phyloP scores from a whole-genome alignment of 2,797 vertebrate species.

The Neosalanx taihuensis region DNA sequence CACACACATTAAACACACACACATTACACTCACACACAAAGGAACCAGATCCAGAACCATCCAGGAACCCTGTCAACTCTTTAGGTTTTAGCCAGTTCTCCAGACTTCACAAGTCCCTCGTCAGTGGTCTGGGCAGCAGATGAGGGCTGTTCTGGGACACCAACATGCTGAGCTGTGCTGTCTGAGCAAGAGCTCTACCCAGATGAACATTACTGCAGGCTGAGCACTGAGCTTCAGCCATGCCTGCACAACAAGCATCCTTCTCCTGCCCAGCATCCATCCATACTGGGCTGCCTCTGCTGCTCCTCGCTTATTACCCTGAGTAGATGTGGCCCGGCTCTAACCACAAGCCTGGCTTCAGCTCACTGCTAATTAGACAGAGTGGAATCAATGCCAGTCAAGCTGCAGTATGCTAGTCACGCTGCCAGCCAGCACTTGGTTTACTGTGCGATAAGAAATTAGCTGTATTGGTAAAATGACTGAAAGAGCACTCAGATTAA shows the following conservation, averaged over 20 bases:
- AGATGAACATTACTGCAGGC: not conserved
- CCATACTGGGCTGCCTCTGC: slow-evolving; percentile 21
- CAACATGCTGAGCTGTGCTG: not conserved
- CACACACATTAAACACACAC: slow-evolving; percentile 8
- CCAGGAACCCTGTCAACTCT: not conserved
- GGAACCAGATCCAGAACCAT: not conserved
- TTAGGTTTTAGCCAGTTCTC: too few relatives aligned
- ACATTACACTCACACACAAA: not conserved
- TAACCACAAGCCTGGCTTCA: slow-evolving; percentile 37
- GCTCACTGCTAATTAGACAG: slow-evolving; percentile 62
- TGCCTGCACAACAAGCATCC: not conserved
- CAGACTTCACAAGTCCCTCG: not conserved
- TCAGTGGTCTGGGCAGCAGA: not conserved
- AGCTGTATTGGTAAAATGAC: slow-evolving; percentile 4
- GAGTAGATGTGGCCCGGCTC: slow-evolving; percentile 54
- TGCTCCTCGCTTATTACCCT: slow-evolving; percentile 49
- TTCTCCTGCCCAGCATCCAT: not conserved
- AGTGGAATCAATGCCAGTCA: slow-evolving; percentile 58
- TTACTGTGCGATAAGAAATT: slow-evolving; percentile 36
- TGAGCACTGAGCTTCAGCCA: not conserved
- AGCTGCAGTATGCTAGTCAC: slow-evolving; percentile 42
- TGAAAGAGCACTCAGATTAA: too few relatives aligned
- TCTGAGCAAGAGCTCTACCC: not conserved
- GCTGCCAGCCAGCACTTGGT: slow-evolving; percentile 30
- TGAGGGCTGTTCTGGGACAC: not conserved